Evolutionary conservation across 2,888 invertebrate species (phyloP), one percentile per base, ranked within the genome.

Genomic region (Synanthedon tipuliformis): DNA sequence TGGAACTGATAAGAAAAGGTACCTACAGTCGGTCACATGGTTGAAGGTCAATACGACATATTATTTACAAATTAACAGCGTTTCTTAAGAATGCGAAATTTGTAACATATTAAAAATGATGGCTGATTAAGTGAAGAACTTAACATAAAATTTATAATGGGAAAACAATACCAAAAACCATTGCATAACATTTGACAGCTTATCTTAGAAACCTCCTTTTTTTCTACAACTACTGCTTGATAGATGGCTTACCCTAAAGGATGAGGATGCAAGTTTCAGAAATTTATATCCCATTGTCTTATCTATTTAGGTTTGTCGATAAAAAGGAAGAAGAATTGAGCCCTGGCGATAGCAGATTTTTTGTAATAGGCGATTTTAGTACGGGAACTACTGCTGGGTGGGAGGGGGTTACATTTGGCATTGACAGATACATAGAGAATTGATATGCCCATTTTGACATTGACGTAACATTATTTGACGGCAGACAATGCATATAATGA

Each of bases 211-310:
- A 34, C 34, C 34, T 34, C 34, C 34, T 34, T 34, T 34, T 40
- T 49, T 50, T 27, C 50, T 12, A 13, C n/a, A 45, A 45, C 45
- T 48, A 16, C 12, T 34, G 10, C 27, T n/a, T 48, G 50, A 52
- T 40, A 16, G 34, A 48, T 50, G 55, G 57, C 81, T 81, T 80
- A 87, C 87, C 80, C 73, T 76, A 60, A 75, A 65, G 34, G 85
- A 71, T 52, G 82, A 63, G 55, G 84, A 82, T 54, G 85, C 83
- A 59, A 85, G 68, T 71, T 75, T 82, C 56, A 86, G 61, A 68
- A 85, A 77, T 73, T 76, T 85, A 59, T 78, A 84, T 50, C 86
- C 83, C 87, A 87, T 86, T 63, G 61, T 68, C 34, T 34, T 34
- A 34, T 34, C 34, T 34, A 34, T 10, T 34, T 34, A 34, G 27